Percentiles rank a stretch among this genome's conserved stretches.
phyloP scores from a whole-genome alignment of 2,797 vertebrate species.

The Sorex maritimensis region DNA sequence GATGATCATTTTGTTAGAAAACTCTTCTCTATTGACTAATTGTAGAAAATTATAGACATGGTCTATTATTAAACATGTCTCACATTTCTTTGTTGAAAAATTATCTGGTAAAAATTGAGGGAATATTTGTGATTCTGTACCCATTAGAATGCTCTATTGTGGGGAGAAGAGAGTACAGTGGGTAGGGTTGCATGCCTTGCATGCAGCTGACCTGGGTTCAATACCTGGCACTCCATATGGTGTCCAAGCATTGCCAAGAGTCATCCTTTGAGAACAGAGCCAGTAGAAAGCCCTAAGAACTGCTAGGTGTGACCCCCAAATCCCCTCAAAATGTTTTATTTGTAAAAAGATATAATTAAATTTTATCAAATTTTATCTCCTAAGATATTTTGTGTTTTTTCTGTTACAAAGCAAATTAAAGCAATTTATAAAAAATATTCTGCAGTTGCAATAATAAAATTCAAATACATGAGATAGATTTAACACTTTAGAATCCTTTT shows the following conservation, averaged over 20 bases:
- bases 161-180: too few relatives aligned
- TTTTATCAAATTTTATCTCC: background rate
- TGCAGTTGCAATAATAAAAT: conserved; percentile 49
- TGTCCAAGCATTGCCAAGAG: too few relatives aligned
- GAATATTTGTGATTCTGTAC: background rate
- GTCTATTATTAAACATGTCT: background rate
- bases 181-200: too few relatives aligned
- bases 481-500: background rate
- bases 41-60: conserved; percentile 47
- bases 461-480: conserved; percentile 19
- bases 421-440: conserved; percentile 42
- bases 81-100: conserved; percentile 14
- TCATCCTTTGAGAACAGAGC: too few relatives aligned
- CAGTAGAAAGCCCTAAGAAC: too few relatives aligned
- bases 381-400: background rate
- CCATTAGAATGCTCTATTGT: background rate
- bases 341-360: background rate
- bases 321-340: too few relatives aligned
- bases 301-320: too few relatives aligned
- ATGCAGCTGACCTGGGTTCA: too few relatives aligned
- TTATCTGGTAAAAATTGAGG: conserved; percentile 37
- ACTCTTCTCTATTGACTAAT: conserved; percentile 41
- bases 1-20: conserved; percentile 36
- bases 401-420: conserved; percentile 51
- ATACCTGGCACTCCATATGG: too few relatives aligned